Base-by-base conservation (phyloP, 2,888 invertebrate genomes). In the Ditylenchus weischeri region DNA sequence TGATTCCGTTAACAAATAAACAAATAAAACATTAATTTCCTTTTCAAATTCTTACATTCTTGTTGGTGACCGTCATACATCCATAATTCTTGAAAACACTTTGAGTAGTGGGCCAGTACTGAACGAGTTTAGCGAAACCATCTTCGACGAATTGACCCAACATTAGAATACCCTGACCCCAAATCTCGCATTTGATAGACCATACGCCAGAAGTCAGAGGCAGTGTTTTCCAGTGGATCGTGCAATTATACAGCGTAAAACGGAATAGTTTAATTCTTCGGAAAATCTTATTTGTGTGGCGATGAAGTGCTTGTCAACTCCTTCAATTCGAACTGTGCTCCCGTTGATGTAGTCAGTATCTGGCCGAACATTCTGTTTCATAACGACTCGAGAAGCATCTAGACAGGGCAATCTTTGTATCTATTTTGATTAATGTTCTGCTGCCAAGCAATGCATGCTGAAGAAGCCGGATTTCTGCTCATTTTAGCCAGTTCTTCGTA, bases 281-380 rank as follows among this genome's bases (percentile, higher is more conserved):
- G 6, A 38, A 38, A 38, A 13, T 10, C 54, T 54, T 54, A 54
- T 13, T 23, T 76, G 76, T 4, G 73, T 66, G 13, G 70, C 72
- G 51, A 76, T 76, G 62, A 71, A 76, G 3, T 19, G 23, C n/a
- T 68, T 57, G 29, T 74, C 70, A 21, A 70, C 64, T 21, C 51
- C 70, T 13, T 70, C 65, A 62, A 73, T 65, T 54, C 65, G 69
- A 23, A 76, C 61, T 58, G 68, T 71, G 62, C 75, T 76, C 21
- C 76, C 76, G 61, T 76, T 76, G 29, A 76, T 75, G 64, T 76
- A 76, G 63, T 76, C 76, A 13, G 51, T 59, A 13, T 73, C 71
- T 0, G 67, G 62, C 18, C 67, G 70, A 15, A 65, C 70, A 23
- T 74, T 66, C 19, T 51, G 58, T 13, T 35, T 63, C 57, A 76